Conservation (phyloP, 2,797 vertebrate species). For the Cirrhinus molitorella region DNA sequence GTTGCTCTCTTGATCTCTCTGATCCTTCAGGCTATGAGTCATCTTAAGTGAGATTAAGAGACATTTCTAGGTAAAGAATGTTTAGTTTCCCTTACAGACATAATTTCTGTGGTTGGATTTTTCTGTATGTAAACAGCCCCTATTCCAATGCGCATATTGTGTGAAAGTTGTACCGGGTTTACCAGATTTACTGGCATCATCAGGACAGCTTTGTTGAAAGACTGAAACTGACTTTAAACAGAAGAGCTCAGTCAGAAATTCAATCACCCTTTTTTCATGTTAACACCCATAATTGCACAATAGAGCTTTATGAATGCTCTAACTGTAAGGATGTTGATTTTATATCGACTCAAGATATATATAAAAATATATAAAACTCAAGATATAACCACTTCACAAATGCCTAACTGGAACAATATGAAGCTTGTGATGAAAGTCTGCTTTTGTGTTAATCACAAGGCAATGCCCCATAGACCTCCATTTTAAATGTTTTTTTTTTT, state of each 20-base stretch:
- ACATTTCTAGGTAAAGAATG: background rate
- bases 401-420: background rate
- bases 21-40: too few relatives aligned
- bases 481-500: background rate
- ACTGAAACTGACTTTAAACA: background rate
- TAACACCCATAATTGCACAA: background rate
- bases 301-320: background rate
- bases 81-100: too few relatives aligned
- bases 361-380: too few relatives aligned
- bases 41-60: background rate
- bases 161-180: background rate
- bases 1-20: too few relatives aligned
- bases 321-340: background rate
- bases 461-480: background rate
- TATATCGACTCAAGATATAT: too few relatives aligned
- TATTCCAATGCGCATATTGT: background rate
- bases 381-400: background rate
- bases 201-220: background rate
- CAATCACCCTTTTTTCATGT: background rate
- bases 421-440: background rate
- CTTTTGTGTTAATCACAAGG: background rate
- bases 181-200: background rate
- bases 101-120: background rate
- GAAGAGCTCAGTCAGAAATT: background rate
- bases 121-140: background rate